These are phyloP conservation scores for Caretta caretta DNA, from an alignment of 2,113 vertebrate genomes.

Conservation along the genomic window DNA sequence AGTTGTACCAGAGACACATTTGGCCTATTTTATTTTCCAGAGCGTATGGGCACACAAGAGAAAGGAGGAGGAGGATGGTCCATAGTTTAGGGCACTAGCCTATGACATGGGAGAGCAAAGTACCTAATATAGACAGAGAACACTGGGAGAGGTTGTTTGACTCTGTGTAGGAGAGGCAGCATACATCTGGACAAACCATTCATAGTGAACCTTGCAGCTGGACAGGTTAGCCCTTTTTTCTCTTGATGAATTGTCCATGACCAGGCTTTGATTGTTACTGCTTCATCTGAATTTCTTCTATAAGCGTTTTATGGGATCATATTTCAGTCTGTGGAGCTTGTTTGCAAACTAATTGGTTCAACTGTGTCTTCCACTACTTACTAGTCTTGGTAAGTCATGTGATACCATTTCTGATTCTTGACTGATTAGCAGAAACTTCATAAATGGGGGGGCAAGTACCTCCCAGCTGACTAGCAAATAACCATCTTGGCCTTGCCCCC, in stretches of 20 bases:
- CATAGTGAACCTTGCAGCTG: neutral
- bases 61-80: neutral
- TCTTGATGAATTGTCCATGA: neutral
- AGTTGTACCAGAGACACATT: neutral
- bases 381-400: neutral
- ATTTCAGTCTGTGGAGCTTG: neutral
- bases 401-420: neutral
- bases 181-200: neutral
- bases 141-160: neutral
- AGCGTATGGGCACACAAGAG: neutral
- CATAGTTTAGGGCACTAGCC: neutral
- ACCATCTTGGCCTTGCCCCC: too few species aligned
- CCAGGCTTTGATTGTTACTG: neutral
- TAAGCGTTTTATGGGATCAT: accelerated
- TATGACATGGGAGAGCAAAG: neutral
- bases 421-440: neutral
- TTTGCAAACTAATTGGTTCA: neutral
- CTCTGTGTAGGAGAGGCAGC: neutral
- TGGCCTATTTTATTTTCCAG: neutral
- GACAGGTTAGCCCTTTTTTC: neutral
- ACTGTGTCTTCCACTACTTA: neutral
- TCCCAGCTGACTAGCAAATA: neutral
- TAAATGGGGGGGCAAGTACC: neutral
- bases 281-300: neutral
- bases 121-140: neutral